Percentiles rank a stretch among this genome's conserved stretches.
Conservation (phyloP, 2,113 vertebrate species). For the Cynopterus brachyotis region DNA sequence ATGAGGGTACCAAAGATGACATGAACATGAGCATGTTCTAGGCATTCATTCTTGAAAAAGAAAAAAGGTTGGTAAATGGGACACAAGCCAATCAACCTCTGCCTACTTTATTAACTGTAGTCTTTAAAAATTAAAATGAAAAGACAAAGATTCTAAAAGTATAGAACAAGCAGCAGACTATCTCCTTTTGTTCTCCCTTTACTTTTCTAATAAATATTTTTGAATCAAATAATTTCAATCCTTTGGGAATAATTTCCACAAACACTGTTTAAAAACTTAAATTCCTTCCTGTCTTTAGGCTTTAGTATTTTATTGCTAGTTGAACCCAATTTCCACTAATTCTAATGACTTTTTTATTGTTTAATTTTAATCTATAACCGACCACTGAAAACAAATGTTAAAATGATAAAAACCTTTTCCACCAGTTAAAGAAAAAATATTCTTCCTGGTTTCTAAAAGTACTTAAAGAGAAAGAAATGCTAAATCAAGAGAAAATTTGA, state of each 20-base stretch:
- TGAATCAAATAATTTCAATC: slow-evolving; percentile 34
- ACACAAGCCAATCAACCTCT: neutral
- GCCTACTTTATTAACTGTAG: neutral
- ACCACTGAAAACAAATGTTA: neutral
- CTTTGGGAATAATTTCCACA: slow-evolving; percentile 37
- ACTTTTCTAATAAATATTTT: slow-evolving; percentile 5
- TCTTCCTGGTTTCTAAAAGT: neutral
- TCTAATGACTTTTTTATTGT: neutral
- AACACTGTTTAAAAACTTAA: slow-evolving; percentile 22
- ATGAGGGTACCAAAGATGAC: neutral
- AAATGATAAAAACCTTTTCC: slow-evolving; percentile 20
- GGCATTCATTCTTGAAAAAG: neutral
- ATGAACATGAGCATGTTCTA: neutral
- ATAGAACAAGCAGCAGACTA: neutral
- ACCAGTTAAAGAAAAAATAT: slow-evolving; percentile 15
- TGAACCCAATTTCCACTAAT: slow-evolving; percentile 2
- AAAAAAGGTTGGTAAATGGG: neutral
- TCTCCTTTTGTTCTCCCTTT: neutral
- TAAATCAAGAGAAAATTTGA: neutral
- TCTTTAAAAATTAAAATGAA: slow-evolving; percentile 17
- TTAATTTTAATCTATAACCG: slow-evolving; percentile 27
- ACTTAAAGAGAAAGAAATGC: neutral
- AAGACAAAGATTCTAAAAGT: neutral
- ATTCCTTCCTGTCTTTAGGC: slow-evolving; percentile 51
- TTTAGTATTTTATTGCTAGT: neutral